Evolutionary conservation across 2,888 invertebrate species (phyloP).

Genomic region (Chesias legatella): DNA sequence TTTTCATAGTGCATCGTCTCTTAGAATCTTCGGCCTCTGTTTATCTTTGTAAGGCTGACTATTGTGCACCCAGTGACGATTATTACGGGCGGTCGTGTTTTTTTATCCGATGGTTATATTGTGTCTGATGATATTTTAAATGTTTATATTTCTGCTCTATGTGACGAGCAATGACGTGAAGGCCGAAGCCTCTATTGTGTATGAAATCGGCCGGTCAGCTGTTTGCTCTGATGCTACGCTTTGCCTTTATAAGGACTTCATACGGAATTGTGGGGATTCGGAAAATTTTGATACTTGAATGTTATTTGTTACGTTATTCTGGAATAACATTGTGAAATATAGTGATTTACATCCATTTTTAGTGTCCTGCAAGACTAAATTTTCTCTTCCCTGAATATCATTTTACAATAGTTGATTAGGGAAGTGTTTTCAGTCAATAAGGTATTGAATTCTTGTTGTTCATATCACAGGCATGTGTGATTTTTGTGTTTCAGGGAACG

Average conservation of each 20-base stretch:
- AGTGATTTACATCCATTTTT: background rate
- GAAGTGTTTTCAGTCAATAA: too few species aligned
- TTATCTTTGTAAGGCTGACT: slow-evolving; percentile 61
- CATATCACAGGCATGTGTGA: too few species aligned
- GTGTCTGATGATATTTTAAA: slow-evolving; percentile 71
- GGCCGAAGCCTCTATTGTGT: slow-evolving; percentile 57
- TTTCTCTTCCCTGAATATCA: too few species aligned
- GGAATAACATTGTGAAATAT: background rate
- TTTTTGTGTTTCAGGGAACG: too few species aligned
- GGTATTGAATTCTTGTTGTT: too few species aligned
- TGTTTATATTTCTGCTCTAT: slow-evolving; percentile 77
- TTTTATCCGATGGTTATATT: slow-evolving; percentile 45
- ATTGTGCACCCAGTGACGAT: slow-evolving; percentile 60
- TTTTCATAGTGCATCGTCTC: slow-evolving; percentile 50
- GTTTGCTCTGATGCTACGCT: slow-evolving; percentile 55
- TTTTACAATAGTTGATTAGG: too few species aligned
- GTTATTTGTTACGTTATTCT: background rate
- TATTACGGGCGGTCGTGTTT: slow-evolving; percentile 56
- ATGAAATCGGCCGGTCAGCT: slow-evolving; percentile 52
- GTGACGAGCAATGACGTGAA: slow-evolving; percentile 69
- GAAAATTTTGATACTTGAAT: slow-evolving; percentile 44
- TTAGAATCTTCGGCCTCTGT: slow-evolving; percentile 52
- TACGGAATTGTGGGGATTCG: slow-evolving; percentile 19
- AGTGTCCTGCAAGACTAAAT: too few species aligned
- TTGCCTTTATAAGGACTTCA: slow-evolving; percentile 44